Evolutionary conservation across 2,888 invertebrate genomes (phyloP).

Genomic region (Exocentrus adspersus): DNA sequence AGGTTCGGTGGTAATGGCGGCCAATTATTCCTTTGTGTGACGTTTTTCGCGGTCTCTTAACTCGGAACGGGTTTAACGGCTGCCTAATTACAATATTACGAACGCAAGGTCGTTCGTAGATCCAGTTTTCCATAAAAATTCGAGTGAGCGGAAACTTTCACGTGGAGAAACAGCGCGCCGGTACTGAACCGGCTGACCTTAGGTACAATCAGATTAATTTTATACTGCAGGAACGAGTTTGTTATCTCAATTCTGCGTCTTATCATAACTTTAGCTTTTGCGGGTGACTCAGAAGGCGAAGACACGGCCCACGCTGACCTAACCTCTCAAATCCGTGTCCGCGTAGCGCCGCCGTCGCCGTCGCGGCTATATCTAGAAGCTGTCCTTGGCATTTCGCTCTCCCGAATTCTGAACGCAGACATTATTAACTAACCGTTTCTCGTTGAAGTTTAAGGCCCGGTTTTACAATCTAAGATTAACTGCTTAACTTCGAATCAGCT

Average conservation of each 20-base stretch:
- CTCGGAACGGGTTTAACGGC: not conserved
- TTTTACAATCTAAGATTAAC: too few relatives aligned
- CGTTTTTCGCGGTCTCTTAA: not conserved
- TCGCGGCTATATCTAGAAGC: conserved; percentile 52
- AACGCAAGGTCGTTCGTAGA: conserved; percentile 53
- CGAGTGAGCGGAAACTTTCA: conserved; percentile 52
- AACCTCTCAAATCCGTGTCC: conserved; percentile 35
- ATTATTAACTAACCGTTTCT: too few relatives aligned
- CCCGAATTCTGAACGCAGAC: conserved; percentile 38
- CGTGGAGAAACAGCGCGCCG: conserved; percentile 28
- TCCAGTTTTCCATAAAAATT: conserved; percentile 50
- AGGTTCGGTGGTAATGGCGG: too few relatives aligned
- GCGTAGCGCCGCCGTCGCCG: conserved; percentile 36
- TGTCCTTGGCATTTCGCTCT: conserved; percentile 59
- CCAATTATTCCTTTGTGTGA: too few relatives aligned
- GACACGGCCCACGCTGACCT: conserved; percentile 7
- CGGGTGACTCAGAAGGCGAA: conserved; percentile 13
- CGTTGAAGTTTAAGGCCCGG: too few relatives aligned
- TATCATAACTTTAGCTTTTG: not conserved
- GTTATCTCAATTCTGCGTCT: too few relatives aligned
- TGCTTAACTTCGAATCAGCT: too few relatives aligned
- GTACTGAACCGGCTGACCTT: not conserved
- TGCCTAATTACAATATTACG: conserved; percentile 30
- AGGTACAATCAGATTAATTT: not conserved
- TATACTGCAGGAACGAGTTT: not conserved